Conservation (phyloP, 2,888 invertebrate genomes). For the Synergus itoensis region DNA sequence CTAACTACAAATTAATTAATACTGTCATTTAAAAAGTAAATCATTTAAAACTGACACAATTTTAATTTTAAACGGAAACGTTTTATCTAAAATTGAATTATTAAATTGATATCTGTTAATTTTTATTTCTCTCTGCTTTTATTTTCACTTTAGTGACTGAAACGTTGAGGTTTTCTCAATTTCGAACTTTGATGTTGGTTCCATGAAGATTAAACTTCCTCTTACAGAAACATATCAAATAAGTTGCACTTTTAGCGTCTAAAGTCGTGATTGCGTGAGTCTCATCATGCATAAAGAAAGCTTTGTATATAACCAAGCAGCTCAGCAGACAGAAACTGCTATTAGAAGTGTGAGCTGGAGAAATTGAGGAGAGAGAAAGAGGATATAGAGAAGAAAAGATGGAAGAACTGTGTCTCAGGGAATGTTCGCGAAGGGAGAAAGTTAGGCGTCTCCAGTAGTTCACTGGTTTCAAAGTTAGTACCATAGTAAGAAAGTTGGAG, state of each 20-base stretch:
- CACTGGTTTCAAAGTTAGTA: slow-evolving; percentile 61
- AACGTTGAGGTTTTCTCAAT: background rate
- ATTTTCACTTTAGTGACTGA: background rate
- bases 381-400: slow-evolving; percentile 40
- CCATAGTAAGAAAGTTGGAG: slow-evolving; percentile 62
- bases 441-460: slow-evolving; percentile 61
- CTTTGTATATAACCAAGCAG: slow-evolving; percentile 24
- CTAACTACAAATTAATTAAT: too few species aligned
- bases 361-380: slow-evolving; percentile 45
- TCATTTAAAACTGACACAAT: too few species aligned
- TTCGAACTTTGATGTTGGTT: background rate
- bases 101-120: background rate
- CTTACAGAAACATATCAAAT: background rate
- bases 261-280: background rate
- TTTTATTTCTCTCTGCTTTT: background rate
- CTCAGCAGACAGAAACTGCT: background rate
- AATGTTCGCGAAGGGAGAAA: slow-evolving; percentile 53
- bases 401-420: slow-evolving; percentile 30
- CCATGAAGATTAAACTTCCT: background rate
- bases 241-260: background rate
- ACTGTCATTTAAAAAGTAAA: too few species aligned
- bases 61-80: background rate
- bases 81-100: background rate
- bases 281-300: background rate
- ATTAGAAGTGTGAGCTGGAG: slow-evolving; percentile 35